Evolutionary conservation across 2,888 invertebrate genomes (phyloP), one percentile per base, ranked within the genome.

Genomic region (Dynastes hyllus): DNA sequence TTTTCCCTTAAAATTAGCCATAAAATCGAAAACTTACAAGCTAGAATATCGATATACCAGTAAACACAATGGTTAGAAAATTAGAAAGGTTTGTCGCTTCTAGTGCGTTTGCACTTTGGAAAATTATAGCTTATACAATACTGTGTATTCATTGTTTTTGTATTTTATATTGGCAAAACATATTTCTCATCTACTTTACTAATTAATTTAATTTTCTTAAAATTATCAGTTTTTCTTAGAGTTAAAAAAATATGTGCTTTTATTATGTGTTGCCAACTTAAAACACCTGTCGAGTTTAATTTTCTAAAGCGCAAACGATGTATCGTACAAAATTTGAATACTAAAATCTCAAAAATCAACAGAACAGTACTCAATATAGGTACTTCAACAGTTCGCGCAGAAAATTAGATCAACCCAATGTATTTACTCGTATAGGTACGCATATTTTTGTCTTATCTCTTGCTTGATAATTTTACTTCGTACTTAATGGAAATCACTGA

Each of bases 401-500:
- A 66, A 66, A 66, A 66, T 8, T n/a, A 32, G 9, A 45, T 22
- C 11, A 69, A 61, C n/a, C 16, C 13, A 27, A 50, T 69, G 50
- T 50, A 50, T 69, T 69, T 50, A 50, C 69, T 69, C 22, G 69
- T 50, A 69, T n/a, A 22, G 22, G 22, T 22, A n/a, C 13, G 16
- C 11, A 2, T 66, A 40, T 1, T 11, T 27, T 61, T 9, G 6
- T 22, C 29, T 16, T 29, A 61, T 27, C 22, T 13, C 8, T 0
- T 58, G 5, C 16, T 51, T 5, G n/a, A 11, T 9, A 45, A 11
- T 11, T 8, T 45, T 45, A 11, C 37, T 58, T 58, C 58, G 6
- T 45, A 70, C 13, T 70, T 71, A 78, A 53, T 65, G 78, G 53
- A 78, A 78, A 78, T 53, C 40, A 65, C 51, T 32, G 32, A 73